Conservation (phyloP, 2,113 vertebrate genomes). For the Tricholaema leucomelas region DNA sequence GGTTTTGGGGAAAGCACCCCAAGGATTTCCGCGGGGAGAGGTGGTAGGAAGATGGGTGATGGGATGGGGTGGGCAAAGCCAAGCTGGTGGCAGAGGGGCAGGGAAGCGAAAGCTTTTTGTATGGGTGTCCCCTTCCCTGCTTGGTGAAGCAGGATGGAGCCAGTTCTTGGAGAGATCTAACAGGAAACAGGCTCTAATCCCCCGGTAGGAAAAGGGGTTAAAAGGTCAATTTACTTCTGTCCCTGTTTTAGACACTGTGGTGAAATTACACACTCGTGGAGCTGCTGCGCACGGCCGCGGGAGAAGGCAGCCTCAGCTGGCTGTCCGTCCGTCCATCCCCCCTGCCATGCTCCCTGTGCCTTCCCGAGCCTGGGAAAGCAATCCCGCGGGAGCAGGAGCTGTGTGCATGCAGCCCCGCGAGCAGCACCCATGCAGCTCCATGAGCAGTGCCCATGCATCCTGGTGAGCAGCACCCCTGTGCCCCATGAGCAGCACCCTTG, state of each 20-base stretch:
- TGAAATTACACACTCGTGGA: conserved; percentile 71
- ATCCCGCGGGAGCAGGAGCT: neutral
- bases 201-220: conserved; percentile 78
- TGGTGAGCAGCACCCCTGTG: too few species aligned
- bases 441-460: too few species aligned
- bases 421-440: too few species aligned
- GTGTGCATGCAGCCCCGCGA: too few species aligned
- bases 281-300: neutral
- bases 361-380: neutral
- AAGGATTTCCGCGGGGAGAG: neutral
- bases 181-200: conserved; percentile 83
- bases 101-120: neutral
- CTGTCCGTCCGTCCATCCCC: neutral
- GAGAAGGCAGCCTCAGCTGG: neutral
- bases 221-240: conserved; percentile 82
- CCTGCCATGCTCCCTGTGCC: neutral
- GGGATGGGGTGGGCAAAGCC: neutral
- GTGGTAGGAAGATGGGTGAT: neutral
- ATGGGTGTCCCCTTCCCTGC: neutral
- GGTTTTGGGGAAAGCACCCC: conserved; percentile 20
- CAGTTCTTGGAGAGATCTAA: conserved; percentile 77
- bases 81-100: neutral
- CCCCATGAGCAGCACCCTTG: too few species aligned
- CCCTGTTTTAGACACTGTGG: conserved; percentile 77
- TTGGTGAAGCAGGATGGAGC: conserved; percentile 59